Evolutionary conservation across 1,140 invertebrate genomes (phyloP), one percentile per base, ranked within the genome.

Genomic region (Campoletis sonorensis): DNA sequence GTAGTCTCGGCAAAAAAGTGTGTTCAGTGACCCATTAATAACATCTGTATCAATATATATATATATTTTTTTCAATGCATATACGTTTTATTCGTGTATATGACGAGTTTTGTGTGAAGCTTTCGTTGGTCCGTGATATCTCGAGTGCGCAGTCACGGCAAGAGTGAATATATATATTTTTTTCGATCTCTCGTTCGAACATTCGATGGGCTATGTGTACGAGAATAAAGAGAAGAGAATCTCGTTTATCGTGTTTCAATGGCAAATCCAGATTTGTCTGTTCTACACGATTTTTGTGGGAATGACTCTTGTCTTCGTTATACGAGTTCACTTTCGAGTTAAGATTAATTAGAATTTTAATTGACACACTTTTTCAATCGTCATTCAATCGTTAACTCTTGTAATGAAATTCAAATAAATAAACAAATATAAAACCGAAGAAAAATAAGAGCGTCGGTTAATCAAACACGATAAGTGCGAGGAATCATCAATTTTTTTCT

Each of bases 21-120:
- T 23, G 61, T 13, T 67, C 61, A 67, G 21, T 67, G 61, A 67
- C 61, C 61, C 61, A 67, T 67, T 67, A 67, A 67, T 67, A 67
- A 27, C 27, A 27, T 5, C n/a, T 26, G 23, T 67, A 67, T 10
- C 4, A 15, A 23, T 23, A 16, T 27, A 27, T 15, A 15, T 5
- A 15, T 23, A 15, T n/a, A 67, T 27, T 67, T 67, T 27, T 30
- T n/a, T 58, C 54, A 21, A 3, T 33, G 30, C 18, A 58, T n/a
- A 58, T n/a, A 58, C 11, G 54, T 58, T 21, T 1, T 21, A n/a
- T 2, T n/a, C n/a, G 54, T n/a, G 8, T 58, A 58, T 45, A 11
- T 45, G 40, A 11, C 40, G 40, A 45, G 40, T 58, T 58, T 58
- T 58, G 18, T 58, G 21, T 13, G 54, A 58, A 58, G 54, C 54